Evolutionary conservation across 2,113 vertebrate species (phyloP).

Genomic region (Sialia sialis): DNA sequence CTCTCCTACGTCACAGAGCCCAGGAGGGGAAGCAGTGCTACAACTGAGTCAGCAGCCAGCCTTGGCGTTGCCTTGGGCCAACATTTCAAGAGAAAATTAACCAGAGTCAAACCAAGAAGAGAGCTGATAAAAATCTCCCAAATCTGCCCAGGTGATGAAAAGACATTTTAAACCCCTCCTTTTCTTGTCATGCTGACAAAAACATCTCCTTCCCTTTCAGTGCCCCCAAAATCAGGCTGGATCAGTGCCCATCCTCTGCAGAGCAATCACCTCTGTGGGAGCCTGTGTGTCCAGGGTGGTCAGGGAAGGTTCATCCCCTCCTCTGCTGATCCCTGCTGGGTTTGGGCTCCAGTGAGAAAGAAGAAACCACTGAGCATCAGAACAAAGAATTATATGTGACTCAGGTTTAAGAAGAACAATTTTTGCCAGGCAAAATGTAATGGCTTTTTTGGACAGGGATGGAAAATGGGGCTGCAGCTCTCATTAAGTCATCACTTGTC

Average conservation of each 20-base stretch:
- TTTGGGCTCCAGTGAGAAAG: background rate
- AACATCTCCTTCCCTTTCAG: background rate
- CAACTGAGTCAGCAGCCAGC: slow-evolving; percentile 36
- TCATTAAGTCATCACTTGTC: background rate
- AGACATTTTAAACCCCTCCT: background rate
- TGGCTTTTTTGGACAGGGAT: background rate
- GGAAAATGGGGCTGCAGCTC: background rate
- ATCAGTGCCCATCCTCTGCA: background rate
- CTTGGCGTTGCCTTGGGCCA: background rate
- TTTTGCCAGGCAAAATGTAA: slow-evolving; percentile 7
- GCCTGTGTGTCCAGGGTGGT: accelerated
- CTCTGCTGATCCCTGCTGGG: background rate
- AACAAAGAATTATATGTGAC: background rate
- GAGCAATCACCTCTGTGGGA: background rate
- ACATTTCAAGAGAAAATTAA: background rate
- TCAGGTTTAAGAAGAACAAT: background rate
- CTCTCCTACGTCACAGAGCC: background rate
- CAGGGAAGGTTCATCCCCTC: background rate
- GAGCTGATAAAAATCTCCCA: background rate
- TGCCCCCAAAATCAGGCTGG: background rate
- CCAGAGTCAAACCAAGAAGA: background rate
- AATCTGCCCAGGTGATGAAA: background rate
- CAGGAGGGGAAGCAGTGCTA: background rate
- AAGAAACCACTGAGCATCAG: background rate
- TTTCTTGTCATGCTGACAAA: background rate